Conservation (phyloP, 2,113 vertebrate species). For the Vidua chalybeata region DNA sequence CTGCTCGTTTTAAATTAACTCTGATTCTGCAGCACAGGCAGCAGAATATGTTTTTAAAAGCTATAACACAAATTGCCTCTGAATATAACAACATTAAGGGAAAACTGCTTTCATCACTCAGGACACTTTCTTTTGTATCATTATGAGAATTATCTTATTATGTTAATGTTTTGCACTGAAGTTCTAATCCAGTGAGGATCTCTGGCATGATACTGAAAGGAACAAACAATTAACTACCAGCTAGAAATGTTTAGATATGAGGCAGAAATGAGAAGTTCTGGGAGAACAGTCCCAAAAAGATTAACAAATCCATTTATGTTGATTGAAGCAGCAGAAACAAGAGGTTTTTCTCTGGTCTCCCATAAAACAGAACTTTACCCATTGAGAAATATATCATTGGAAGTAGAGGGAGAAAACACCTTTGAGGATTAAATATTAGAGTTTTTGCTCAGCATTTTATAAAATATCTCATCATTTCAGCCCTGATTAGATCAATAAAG, state of each 20-base stretch:
- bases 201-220: neutral
- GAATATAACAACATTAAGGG: neutral
- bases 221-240: slow-evolving; percentile 10
- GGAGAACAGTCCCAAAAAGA: neutral
- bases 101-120: neutral
- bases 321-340: neutral
- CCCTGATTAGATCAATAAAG: neutral
- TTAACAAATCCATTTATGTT: neutral
- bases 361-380: neutral
- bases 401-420: neutral
- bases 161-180: slow-evolving; percentile 1
- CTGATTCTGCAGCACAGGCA: neutral
- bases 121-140: neutral
- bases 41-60: neutral
- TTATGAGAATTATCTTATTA: slow-evolving; percentile 18
- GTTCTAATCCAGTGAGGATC: neutral
- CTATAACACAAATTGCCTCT: neutral
- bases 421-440: neutral
- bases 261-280: neutral
- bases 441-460: neutral
- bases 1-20: neutral
- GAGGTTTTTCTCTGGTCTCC: neutral
- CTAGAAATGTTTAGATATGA: neutral
- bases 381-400: neutral
- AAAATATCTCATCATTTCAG: neutral